Percentiles rank a stretch among this genome's conserved stretches.
phyloP scores from a whole-genome alignment of 2,888 invertebrate genomes.

The Entomobrya proxima region DNA sequence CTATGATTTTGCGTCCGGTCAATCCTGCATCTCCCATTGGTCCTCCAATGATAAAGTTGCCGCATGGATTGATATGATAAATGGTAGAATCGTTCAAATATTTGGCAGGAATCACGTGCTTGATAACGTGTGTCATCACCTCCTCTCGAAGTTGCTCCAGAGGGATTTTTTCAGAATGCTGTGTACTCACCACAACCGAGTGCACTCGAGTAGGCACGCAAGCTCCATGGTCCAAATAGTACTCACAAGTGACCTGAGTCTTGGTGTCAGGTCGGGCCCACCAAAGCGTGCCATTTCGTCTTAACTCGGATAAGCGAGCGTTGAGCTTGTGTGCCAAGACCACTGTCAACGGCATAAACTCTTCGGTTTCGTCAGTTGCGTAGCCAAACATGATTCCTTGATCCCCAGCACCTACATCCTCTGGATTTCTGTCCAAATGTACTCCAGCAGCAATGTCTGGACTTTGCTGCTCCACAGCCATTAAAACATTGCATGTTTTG shows the following conservation, averaged over 20 bases:
- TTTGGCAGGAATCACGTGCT: conserved; percentile 92
- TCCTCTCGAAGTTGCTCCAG: conserved; percentile 89
- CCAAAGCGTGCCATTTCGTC: conserved; percentile 92
- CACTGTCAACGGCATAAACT: conserved; percentile 97
- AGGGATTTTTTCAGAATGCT: conserved; percentile 94
- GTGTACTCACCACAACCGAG: conserved; percentile 97
- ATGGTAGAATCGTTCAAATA: conserved; percentile 95
- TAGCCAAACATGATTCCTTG: conserved; percentile 99
- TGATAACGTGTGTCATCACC: conserved; percentile 92
- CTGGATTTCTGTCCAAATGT: conserved; percentile 94
- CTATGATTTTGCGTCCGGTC: conserved; percentile 99
- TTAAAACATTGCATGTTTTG: conserved; percentile 99
- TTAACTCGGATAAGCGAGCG: conserved; percentile 91
- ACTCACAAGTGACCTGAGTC: conserved; percentile 98
- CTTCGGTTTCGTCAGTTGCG: conserved; percentile 98
- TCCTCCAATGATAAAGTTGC: conserved; percentile 96
- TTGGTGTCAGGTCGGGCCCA: conserved; percentile 98
- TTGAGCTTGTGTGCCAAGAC: conserved; percentile 94
- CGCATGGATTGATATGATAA: conserved; percentile 97
- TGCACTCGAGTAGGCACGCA: conserved; percentile 96
- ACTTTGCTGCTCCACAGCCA: conserved; percentile 97
- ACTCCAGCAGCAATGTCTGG: conserved; percentile 98
- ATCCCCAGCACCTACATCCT: conserved; percentile 98
- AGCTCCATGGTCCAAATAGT: conserved; percentile 92
- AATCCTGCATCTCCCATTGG: conserved; percentile 98